These are phyloP conservation scores for Lamproptera curius DNA, from an alignment of 2,888 invertebrate genomes.

Conservation along the genomic window DNA sequence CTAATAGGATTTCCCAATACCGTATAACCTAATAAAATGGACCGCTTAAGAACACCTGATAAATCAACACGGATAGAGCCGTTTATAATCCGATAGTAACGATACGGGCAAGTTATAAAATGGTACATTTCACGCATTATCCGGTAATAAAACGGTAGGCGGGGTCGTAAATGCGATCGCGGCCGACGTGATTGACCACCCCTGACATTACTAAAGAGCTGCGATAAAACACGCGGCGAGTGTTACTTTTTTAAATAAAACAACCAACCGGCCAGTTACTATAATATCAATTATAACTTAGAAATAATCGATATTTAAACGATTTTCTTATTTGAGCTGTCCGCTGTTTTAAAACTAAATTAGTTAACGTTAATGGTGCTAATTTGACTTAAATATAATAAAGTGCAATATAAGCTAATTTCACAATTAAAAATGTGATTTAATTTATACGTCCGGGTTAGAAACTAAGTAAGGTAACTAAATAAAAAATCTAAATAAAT, in stretches of 20 bases:
- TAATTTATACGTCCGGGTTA: too few relatives aligned
- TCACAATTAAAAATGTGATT: too few relatives aligned
- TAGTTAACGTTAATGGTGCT: too few relatives aligned
- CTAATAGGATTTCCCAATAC: constrained; percentile 29
- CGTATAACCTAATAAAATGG: constrained; percentile 31
- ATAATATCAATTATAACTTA: too few relatives aligned
- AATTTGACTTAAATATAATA: too few relatives aligned
- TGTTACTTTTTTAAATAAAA: too few relatives aligned
- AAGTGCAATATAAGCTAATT: too few relatives aligned
- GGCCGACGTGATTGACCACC: constrained; percentile 46
- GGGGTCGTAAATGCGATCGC: constrained; percentile 48
- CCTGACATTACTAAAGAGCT: constrained; percentile 34
- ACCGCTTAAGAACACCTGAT: constrained; percentile 38
- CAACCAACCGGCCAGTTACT: neutral
- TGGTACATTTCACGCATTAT: constrained; percentile 66
- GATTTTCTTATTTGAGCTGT: too few relatives aligned
- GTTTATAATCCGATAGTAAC: constrained; percentile 59
- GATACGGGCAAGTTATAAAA: constrained; percentile 58
- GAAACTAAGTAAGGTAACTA: too few relatives aligned
- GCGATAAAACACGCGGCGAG: constrained; percentile 10
- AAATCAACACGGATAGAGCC: constrained; percentile 65
- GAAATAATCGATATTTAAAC: too few relatives aligned
- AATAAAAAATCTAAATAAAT: too few relatives aligned
- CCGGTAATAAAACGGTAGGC: constrained; percentile 51
- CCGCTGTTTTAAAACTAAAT: too few relatives aligned